Percentiles rank a stretch among this genome's conserved stretches.
phyloP scores from a whole-genome alignment of 2,888 invertebrate species.

The Teinopalpus imperialis region DNA sequence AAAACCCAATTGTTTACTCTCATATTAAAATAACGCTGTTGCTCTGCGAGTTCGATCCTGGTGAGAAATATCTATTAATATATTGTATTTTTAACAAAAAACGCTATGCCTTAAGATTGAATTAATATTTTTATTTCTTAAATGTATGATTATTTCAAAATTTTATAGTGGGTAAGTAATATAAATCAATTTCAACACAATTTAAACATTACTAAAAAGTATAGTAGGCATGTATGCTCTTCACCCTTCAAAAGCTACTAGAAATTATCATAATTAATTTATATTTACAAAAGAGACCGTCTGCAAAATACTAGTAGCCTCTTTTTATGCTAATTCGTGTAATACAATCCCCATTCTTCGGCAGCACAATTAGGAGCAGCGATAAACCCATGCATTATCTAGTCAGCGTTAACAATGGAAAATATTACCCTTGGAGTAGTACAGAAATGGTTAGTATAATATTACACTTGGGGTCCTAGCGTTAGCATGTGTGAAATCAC shows the following conservation, averaged over 20 bases:
- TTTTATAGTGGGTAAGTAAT: too few relatives aligned
- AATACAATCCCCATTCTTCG: constrained; percentile 74
- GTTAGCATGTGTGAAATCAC: constrained; percentile 74
- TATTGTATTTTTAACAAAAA: too few relatives aligned
- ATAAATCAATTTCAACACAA: too few relatives aligned
- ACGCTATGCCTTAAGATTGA: too few relatives aligned
- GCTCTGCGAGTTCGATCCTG: too few relatives aligned
- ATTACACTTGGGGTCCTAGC: constrained; percentile 72
- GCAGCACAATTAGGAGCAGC: constrained; percentile 68
- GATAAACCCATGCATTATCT: constrained; percentile 81
- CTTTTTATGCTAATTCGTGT: constrained; percentile 75
- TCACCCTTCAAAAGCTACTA: constrained; percentile 38
- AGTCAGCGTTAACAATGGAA: constrained; percentile 67
- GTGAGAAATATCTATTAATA: too few relatives aligned
- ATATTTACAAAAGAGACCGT: constrained; percentile 53
- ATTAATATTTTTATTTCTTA: too few relatives aligned
- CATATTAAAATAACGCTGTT: too few relatives aligned
- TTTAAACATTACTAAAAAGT: too few relatives aligned
- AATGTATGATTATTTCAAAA: too few relatives aligned
- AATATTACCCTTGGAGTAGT: constrained; percentile 59
- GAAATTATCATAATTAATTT: constrained; percentile 68
- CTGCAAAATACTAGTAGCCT: constrained; percentile 39
- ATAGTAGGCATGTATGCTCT: constrained; percentile 14
- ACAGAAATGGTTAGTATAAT: constrained; percentile 77
- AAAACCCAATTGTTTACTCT: too few relatives aligned